These are phyloP conservation scores for Chelonus insularis DNA, from an alignment of 1,140 invertebrate species.

Conservation along the genomic window DNA sequence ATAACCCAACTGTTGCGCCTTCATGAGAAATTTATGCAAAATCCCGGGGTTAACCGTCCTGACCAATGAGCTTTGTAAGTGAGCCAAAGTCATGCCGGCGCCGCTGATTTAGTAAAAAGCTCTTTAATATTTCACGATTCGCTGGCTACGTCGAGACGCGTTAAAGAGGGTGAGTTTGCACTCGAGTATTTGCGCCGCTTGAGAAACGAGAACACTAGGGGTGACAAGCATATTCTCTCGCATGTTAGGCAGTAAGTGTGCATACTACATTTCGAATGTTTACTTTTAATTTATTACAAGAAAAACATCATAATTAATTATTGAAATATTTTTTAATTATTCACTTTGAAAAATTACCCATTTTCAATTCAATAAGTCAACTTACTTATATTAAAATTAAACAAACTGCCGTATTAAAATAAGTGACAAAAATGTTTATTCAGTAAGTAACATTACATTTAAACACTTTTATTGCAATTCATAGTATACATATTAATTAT, in stretches of 20 bases:
- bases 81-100: conserved; percentile 37
- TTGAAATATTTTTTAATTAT: too few species aligned
- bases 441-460: background rate
- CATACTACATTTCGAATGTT: background rate
- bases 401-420: too few species aligned
- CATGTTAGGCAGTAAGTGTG: conserved; percentile 22
- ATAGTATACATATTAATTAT: too few species aligned
- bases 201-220: background rate
- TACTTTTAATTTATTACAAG: conserved; percentile 5
- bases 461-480: background rate
- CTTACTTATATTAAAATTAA: too few species aligned
- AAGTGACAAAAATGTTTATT: too few species aligned
- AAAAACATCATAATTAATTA: too few species aligned
- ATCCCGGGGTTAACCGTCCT: conserved; percentile 44
- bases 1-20: conserved; percentile 51
- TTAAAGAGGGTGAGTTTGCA: background rate
- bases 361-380: too few species aligned
- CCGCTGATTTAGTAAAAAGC: conserved; percentile 43
- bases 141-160: conserved; percentile 2
- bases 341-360: too few species aligned
- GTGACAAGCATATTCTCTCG: conserved; percentile 26
- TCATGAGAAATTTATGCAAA: conserved; percentile 52
- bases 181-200: background rate
- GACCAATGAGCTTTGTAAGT: conserved; percentile 47
- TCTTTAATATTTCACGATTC: conserved; percentile 41